Evolutionary conservation across 2,888 invertebrate species (phyloP).

Genomic region (Temnothorax ravouxi): DNA sequence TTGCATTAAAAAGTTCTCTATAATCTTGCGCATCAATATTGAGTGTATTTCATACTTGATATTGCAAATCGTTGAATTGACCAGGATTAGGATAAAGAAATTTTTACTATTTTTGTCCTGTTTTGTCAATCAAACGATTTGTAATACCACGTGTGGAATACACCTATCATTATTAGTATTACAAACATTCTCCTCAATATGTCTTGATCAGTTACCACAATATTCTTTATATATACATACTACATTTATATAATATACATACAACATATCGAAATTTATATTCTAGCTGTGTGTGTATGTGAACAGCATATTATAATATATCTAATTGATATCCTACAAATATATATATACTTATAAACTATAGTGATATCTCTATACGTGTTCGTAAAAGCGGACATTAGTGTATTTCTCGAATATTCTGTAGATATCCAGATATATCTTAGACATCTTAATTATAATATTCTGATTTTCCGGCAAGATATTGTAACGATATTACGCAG

Average conservation of each 20-base stretch:
- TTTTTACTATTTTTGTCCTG: not conserved
- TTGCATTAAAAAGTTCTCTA: not conserved
- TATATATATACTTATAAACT: not conserved
- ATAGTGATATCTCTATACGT: not conserved
- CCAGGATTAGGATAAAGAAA: not conserved
- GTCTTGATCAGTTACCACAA: not conserved
- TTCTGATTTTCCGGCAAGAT: not conserved
- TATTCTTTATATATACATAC: not conserved
- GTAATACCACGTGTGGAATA: not conserved
- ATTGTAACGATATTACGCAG: not conserved
- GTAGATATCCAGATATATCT: not conserved
- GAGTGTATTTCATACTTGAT: not conserved
- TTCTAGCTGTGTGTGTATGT: too few relatives aligned
- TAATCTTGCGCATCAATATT: not conserved
- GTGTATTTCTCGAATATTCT: not conserved
- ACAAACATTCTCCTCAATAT: not conserved
- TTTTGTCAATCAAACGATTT: not conserved
- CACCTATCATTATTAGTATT: not conserved
- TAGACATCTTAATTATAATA: not conserved
- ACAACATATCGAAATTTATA: too few relatives aligned
- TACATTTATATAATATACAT: too few relatives aligned
- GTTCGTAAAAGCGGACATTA: not conserved
- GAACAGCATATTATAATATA: not conserved
- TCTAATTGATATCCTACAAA: not conserved
- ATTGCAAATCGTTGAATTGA: not conserved